Evolutionary conservation across 92 coral and sea anemone species (phyloP).

Genomic region (Pocillopora meandrina): DNA sequence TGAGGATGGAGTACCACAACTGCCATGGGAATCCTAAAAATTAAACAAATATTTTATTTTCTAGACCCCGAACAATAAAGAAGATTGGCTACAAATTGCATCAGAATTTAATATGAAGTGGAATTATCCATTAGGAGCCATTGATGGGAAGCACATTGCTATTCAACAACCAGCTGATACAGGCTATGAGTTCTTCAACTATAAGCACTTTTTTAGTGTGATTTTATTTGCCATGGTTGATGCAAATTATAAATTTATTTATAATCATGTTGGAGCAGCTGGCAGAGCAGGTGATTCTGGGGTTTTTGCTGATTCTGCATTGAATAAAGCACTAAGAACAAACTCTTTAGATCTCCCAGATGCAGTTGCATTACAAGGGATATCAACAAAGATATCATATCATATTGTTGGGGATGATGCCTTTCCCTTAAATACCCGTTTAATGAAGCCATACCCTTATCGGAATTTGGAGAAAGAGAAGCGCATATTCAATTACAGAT

Average conservation of each 20-base stretch:
- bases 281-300: slow-evolving; percentile 70
- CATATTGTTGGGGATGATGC: slow-evolving; percentile 47
- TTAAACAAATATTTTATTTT: too few relatives aligned
- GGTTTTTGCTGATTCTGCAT: slow-evolving; percentile 40
- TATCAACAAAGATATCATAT: not conserved
- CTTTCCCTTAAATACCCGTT: slow-evolving; percentile 4
- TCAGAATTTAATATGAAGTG: not conserved
- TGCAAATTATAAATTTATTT: slow-evolving; percentile 57
- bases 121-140: not conserved
- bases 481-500: slow-evolving; percentile 53
- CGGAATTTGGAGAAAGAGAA: slow-evolving; percentile 36
- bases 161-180: not conserved
- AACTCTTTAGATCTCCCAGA: not conserved
- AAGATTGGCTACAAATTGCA: not conserved
- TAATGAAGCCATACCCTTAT: slow-evolving; percentile 53
- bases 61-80: not conserved
- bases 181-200: not conserved
- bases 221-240: slow-evolving; percentile 26
- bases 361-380: not conserved
- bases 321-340: slow-evolving; percentile 20
- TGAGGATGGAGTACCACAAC: too few relatives aligned
- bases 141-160: not conserved
- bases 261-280: slow-evolving; percentile 63
- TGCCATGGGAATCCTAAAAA: too few relatives aligned
- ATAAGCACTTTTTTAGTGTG: not conserved